Conservation (phyloP, 2,888 invertebrate species). For the Dioctria rufipes region DNA sequence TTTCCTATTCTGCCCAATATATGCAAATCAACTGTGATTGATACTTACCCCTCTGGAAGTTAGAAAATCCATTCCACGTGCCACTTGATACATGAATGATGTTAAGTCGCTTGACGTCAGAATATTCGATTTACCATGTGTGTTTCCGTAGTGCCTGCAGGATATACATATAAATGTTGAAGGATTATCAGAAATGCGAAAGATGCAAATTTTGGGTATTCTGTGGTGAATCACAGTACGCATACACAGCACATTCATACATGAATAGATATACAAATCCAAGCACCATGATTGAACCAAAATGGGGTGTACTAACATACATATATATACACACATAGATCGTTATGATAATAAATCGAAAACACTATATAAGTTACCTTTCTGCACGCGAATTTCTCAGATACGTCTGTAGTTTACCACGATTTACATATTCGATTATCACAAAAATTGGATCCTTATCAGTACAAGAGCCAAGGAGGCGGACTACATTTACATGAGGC, state of each 20-base stretch:
- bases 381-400: conserved; percentile 88
- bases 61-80: conserved; percentile 90
- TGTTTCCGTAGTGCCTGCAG: conserved; percentile 70
- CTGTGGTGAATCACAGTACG: background rate
- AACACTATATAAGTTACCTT: conserved; percentile 69
- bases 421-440: conserved; percentile 91
- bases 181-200: conserved; percentile 21
- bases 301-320: background rate
- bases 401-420: conserved; percentile 92
- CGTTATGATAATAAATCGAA: conserved; percentile 1
- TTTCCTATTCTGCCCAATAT: conserved; percentile 23
- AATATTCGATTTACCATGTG: conserved; percentile 79
- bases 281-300: too few species aligned
- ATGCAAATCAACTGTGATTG: conserved; percentile 41
- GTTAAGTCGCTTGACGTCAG: conserved; percentile 90
- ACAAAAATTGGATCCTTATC: conserved; percentile 93
- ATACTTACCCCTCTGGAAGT: conserved; percentile 84
- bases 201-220: conserved; percentile 4
- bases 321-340: background rate
- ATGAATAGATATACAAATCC: background rate
- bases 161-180: conserved; percentile 48
- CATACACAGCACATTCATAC: background rate
- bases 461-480: conserved; percentile 90
- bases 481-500: conserved; percentile 91
- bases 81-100: conserved; percentile 92